Base-by-base conservation (phyloP, 2,888 invertebrate genomes). In the Aphelenchoides bicaudatus region DNA sequence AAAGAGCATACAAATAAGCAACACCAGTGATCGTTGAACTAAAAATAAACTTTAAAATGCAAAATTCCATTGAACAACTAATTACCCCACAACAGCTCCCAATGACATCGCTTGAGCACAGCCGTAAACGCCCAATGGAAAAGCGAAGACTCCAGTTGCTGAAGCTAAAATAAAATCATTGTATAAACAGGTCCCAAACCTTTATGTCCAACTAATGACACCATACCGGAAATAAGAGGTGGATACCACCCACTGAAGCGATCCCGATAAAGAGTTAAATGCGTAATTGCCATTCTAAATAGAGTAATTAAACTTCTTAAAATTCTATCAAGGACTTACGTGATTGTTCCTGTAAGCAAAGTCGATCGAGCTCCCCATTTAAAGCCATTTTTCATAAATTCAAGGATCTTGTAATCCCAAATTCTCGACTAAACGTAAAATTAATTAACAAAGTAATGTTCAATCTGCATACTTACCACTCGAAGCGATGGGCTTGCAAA, bases 221-320 rank as follows among this genome's bases (percentile, higher is more conserved):
- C 60, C 65, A 63, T 66, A 72, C 72, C 72, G 71, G 72, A 70
- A 52, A 67, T 60, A 28, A 65, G 65, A 28, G 73, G 73, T 48
- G 70, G 68, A 54, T 73, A 73, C 57, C 67, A 60, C 0, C 68
- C 64, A 6, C 63, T 50, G 56, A 70, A 73, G 28, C 60, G 66
- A 54, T 68, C 59, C 3, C 66, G 61, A 43, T 67, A 67, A 13
- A 69, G 67, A 0, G 71, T 62, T 19, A 62, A 38, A 46, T 71
- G 68, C 2, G 72, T 72, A 0, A 69, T 61, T 6, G 66, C 48
- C 8, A 66, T 39, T 49, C 73, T 73, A 47, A 62, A 55, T 21
- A 23, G 8, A 34, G 5, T n/a, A 5, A 37, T 38, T 16, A 1
- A n/a, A 39, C 25, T 1, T 2, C 27, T 21, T 28, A 29, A n/a